Conservation (phyloP, 92 coral and sea anemone genomes). For the Zoanthus sociatus region DNA sequence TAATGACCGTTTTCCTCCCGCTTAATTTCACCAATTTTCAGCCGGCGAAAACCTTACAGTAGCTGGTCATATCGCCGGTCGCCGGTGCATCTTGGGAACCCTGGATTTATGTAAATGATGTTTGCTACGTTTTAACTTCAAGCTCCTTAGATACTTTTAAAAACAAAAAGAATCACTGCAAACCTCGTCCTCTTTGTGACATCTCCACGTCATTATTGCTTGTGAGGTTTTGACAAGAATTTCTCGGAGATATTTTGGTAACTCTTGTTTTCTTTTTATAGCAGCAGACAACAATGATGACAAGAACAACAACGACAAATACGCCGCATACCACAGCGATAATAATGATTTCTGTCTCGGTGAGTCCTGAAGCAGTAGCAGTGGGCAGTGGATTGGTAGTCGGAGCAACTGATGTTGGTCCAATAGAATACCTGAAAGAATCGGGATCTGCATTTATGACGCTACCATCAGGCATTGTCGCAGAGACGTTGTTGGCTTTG, state of each 20-base stretch:
- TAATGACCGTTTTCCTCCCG: too few relatives aligned
- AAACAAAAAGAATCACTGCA: neutral
- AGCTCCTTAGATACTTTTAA: too few relatives aligned
- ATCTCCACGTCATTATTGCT: slow-evolving; percentile 62
- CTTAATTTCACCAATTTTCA: too few relatives aligned
- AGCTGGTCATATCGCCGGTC: too few relatives aligned
- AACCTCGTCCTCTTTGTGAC: slow-evolving; percentile 58
- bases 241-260: slow-evolving; percentile 59
- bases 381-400: slow-evolving; percentile 35
- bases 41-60: too few relatives aligned
- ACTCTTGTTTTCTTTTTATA: slow-evolving; percentile 45
- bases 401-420: neutral
- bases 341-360: slow-evolving; percentile 69
- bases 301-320: slow-evolving; percentile 53
- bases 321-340: slow-evolving; percentile 69
- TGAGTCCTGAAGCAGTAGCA: slow-evolving; percentile 41
- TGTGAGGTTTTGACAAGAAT: slow-evolving; percentile 28
- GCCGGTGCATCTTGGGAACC: too few relatives aligned
- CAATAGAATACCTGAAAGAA: slow-evolving; percentile 45
- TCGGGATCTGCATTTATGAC: slow-evolving; percentile 60
- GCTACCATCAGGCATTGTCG: slow-evolving; percentile 59
- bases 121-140: too few relatives aligned
- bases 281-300: slow-evolving; percentile 58
- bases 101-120: too few relatives aligned
- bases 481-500: slow-evolving; percentile 54